A percentile compares a stretch with the other conserved stretches of the same genome.
Evolutionary conservation across 2,888 invertebrate species (phyloP).

Genomic region (Drosophila meridionalis): DNA sequence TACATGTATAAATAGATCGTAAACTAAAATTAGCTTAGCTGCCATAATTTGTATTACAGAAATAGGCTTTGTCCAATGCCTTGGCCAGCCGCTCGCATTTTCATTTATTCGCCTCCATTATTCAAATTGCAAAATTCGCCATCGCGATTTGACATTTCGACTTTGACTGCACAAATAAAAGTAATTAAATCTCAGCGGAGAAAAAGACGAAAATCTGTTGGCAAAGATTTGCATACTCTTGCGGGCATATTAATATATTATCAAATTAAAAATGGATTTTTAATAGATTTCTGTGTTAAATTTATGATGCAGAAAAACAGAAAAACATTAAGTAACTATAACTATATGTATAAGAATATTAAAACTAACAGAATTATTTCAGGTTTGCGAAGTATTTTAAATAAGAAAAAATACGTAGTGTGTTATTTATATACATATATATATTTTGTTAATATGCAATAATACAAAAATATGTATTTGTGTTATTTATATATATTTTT

Average conservation of each 20-base stretch:
- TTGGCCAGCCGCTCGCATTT: constrained; percentile 16
- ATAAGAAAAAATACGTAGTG: no score
- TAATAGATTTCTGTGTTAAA: not conserved
- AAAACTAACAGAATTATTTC: no score
- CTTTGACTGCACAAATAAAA: constrained; percentile 7
- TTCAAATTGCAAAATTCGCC: constrained; percentile 42
- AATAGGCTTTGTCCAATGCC: constrained; percentile 47
- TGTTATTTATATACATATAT: no score
- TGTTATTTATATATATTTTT: no score
- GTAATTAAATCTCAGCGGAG: constrained; percentile 15
- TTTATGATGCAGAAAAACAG: no score
- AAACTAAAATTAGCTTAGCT: constrained; percentile 20
- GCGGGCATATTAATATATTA: not conserved
- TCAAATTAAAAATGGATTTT: no score
- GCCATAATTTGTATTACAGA: constrained; percentile 32
- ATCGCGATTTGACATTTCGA: constrained; percentile 21
- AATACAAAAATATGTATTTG: no score
- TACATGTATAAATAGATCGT: constrained; percentile 25
- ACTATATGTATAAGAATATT: no score
- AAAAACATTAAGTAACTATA: no score
- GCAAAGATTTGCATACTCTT: not conserved
- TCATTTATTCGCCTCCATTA: constrained; percentile 53
- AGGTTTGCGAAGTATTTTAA: no score
- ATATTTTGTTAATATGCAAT: no score
- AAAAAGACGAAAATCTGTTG: not conserved